phyloP scores from a whole-genome alignment of 2,113 vertebrate species.

The Proteles cristata region DNA sequence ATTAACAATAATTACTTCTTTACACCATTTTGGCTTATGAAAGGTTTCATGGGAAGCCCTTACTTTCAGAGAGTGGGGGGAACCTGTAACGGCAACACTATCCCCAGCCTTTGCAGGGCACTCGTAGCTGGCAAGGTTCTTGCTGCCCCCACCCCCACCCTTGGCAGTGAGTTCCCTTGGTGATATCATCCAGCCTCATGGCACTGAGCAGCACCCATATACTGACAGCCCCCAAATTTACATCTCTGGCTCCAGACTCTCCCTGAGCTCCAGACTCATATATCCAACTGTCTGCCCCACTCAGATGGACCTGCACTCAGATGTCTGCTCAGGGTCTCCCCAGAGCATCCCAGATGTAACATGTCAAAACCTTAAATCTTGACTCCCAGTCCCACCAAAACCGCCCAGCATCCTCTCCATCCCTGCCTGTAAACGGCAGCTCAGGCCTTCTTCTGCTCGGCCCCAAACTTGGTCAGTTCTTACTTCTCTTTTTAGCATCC shows the following conservation, averaged over 20 bases:
- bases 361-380: not conserved
- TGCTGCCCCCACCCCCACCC: not conserved
- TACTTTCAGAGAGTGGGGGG: not conserved
- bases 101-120: not conserved
- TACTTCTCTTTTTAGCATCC: not conserved
- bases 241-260: not conserved
- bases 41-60: not conserved
- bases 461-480: not conserved
- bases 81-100: not conserved
- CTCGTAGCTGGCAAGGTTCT: not conserved
- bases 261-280: not conserved
- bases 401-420: no score
- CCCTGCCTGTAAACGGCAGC: not conserved
- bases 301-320: not conserved
- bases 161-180: not conserved
- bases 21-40: not conserved
- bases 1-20: not conserved
- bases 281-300: not conserved
- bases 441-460: rapidly evolving
- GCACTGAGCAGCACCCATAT: not conserved
- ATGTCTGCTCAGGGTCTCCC: not conserved
- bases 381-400: not conserved
- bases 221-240: not conserved
- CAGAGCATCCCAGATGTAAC: not conserved
- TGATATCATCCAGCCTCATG: not conserved